Evolutionary conservation across 2,888 invertebrate species (phyloP), one percentile per base, ranked within the genome.

Genomic region (Synanthedon myopaeformis): DNA sequence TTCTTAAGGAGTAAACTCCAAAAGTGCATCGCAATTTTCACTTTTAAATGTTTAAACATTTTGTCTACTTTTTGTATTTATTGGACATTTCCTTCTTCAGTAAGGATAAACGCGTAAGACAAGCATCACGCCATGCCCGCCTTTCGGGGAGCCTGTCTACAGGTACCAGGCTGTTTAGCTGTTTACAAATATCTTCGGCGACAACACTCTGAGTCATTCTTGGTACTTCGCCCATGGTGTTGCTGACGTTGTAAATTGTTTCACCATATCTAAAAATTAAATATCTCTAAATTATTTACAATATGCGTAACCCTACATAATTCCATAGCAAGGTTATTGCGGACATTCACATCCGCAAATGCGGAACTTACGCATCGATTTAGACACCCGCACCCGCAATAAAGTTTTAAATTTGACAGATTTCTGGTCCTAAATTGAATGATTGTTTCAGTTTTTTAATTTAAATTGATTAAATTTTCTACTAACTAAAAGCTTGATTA

Each of bases 101-200:
- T 55, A 93, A 81, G 23, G 96, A 92, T 11, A 97, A 85, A 56
- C 93, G 92, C 0, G 94, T 94, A 17, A 97, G 88, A 59, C 94
- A 94, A 41, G 91, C 89, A 70, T 97, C 96, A 17, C 97, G 89
- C 94, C 96, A 96, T 0, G 90, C 90, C 28, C 96, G 90, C 58
- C 95, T 83, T 56, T 93, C 92, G 53, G 89, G 90, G 53, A 97
- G 79, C 63, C 92, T 90, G 23, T 94, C 91, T 41, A 95, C 59
- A 0, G 96, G 94, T 28, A 94, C 92, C 79, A 92, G 91, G 8
- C 88, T 84, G 65, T 93, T 92, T 51, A 96, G 76, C 69, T 96
- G 93, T 35, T 92, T 82, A 59, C 92, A 91, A 54, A 97, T 91
- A 17, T 90, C 86, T 1, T 89, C 86, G 0, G 92, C 92, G 51